Base-by-base conservation (phyloP, 1,140 invertebrate species). In the Drosophila tropicalis region DNA sequence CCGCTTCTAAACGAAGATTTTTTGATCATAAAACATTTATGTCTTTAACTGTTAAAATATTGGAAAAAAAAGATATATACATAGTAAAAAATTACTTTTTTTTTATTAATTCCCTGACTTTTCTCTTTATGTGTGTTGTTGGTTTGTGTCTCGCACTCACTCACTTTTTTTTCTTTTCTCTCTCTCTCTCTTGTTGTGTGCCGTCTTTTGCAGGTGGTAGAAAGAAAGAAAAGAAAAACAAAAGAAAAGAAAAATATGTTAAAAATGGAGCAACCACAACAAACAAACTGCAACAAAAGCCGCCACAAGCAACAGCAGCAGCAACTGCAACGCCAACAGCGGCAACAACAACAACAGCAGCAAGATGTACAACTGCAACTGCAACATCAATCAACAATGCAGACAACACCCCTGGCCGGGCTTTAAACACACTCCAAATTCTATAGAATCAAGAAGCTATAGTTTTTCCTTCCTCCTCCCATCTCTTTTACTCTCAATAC, bases 261-360 rank as follows among this genome's bases (percentile, higher is more conserved):
- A 15, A 63, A 74, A 71, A 79, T 79, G 76, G 76, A 78, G 63
- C 75, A 66, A 67, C 75, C 68, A 54, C 58, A 61, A 62, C 58
- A 40, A 65, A 51, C 44, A 51, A 51, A 51, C 17, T 51, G 44
- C 65, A 67, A 51, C 32, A 69, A 51, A 15, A 54, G 61, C 41
- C 54, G 68, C 62, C 57, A 36, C 57, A 70, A 67, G 41, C 71
- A 70, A 61, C 63, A 25, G 17, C 47, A 55, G 12, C 32, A 51
- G 22, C 62, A 25, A 10, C 47, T 41, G 10, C 40, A 58, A 29
- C 62, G 32, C 10, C 66, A 58, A 41, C 60, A 40, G 39, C 55
- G 62, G 40, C 62, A 9, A 9, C 17, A 25, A 25, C 47, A 57
- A 34, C 36, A 66, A 40, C 65, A 57, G 22, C 62, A 67, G 41